Conservation (phyloP, 2,888 invertebrate genomes). For the Aphodius granarius region DNA sequence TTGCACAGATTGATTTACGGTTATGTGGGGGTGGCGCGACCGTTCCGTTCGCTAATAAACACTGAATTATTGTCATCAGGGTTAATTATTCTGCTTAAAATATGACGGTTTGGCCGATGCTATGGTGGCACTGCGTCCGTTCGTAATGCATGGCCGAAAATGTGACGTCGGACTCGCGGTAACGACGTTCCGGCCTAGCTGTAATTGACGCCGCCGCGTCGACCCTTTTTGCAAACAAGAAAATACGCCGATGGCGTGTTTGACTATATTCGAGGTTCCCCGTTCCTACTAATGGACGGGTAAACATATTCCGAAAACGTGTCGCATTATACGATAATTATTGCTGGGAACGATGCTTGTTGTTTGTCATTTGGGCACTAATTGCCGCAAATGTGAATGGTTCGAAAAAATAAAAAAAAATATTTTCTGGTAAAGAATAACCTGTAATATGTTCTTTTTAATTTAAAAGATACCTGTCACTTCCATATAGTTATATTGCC, state of each 20-base stretch:
- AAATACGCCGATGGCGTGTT: slow-evolving; percentile 10
- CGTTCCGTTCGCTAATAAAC: slow-evolving; percentile 19
- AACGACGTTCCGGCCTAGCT: background rate
- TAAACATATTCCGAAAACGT: background rate
- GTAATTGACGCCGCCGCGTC: slow-evolving; percentile 3
- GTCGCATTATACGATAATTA: background rate
- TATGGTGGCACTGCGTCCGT: background rate
- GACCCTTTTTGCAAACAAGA: slow-evolving; percentile 11
- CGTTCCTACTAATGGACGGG: background rate
- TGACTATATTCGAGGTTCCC: background rate
- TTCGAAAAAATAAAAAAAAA: background rate
- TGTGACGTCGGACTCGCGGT: slow-evolving; percentile 1
- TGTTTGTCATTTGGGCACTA: background rate
- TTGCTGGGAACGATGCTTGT: background rate
- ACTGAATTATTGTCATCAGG: slow-evolving; percentile 22
- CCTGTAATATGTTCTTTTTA: no score
- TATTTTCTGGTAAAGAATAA: no score
- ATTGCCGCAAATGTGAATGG: background rate
- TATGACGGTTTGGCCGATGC: slow-evolving; percentile 13
- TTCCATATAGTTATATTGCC: no score
- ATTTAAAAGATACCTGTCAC: no score
- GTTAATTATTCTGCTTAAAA: slow-evolving; percentile 26
- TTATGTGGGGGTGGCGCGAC: slow-evolving; percentile 17
- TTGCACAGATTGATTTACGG: slow-evolving; percentile 27
- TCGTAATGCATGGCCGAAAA: background rate